phyloP scores from a whole-genome alignment of 2,797 vertebrate species.

The Sarcophilus harrisii region DNA sequence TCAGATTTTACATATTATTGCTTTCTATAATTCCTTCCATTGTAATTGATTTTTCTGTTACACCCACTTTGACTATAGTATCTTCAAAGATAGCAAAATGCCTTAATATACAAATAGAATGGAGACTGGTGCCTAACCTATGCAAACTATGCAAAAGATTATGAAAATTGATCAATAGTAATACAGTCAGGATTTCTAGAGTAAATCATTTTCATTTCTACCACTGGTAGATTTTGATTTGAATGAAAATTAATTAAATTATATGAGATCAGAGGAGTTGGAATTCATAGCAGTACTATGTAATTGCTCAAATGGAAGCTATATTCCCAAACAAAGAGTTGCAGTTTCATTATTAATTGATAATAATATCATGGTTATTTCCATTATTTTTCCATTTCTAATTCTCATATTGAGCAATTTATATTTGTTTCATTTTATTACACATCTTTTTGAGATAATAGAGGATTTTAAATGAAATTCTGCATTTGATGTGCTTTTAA shows the following conservation, averaged over 20 bases:
- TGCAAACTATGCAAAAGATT: background rate
- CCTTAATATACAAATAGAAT: background rate
- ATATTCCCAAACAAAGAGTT: slow-evolving; percentile 13
- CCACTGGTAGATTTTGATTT: background rate
- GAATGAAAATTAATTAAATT: slow-evolving; percentile 8
- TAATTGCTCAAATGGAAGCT: background rate
- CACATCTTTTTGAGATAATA: slow-evolving; percentile 2
- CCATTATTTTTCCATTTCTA: slow-evolving; percentile 12
- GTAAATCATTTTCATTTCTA: background rate
- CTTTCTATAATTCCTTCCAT: background rate
- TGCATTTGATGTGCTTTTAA: background rate
- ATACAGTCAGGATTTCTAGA: slow-evolving; percentile 11
- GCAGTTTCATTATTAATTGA: slow-evolving; percentile 11
- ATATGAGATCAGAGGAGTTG: background rate
- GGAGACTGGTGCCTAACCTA: background rate
- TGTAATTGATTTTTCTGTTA: background rate
- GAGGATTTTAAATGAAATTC: slow-evolving; percentile 20
- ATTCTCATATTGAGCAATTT: background rate
- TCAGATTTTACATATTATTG: background rate
- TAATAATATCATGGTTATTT: slow-evolving; percentile 20
- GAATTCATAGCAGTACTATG: background rate
- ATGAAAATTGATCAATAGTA: background rate
- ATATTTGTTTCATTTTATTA: slow-evolving; percentile 25
- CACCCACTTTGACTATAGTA: background rate
- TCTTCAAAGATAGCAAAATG: background rate